These are phyloP conservation scores for Taphrorychus bicolor DNA, from an alignment of 2,888 invertebrate genomes.

Conservation along the genomic window DNA sequence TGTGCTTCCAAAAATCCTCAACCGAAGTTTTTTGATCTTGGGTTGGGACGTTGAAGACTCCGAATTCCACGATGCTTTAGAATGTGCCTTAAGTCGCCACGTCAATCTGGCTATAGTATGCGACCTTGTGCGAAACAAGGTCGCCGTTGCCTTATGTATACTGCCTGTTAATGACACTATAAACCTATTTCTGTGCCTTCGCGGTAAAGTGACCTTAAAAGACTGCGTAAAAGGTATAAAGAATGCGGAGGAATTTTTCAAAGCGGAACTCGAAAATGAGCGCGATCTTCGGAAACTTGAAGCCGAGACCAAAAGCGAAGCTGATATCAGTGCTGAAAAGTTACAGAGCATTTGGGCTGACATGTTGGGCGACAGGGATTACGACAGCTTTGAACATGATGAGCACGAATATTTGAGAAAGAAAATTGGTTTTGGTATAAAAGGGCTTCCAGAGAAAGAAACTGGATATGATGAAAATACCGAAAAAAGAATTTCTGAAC, in stretches of 20 bases:
- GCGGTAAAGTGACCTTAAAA: conserved; percentile 41
- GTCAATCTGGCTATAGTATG: conserved; percentile 13
- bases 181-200: conserved; percentile 44
- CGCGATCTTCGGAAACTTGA: conserved; percentile 36
- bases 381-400: conserved; percentile 62
- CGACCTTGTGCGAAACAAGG: conserved; percentile 39
- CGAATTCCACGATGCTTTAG: conserved; percentile 47
- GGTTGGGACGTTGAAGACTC: conserved; percentile 52
- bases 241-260: conserved; percentile 34
- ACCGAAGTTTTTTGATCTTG: conserved; percentile 46
- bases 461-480: conserved; percentile 56
- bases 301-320: conserved; percentile 24
- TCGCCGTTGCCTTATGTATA: conserved; percentile 45
- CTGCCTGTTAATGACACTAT: conserved; percentile 45
- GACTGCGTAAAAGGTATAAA: conserved; percentile 43
- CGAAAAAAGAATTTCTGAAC: conserved; percentile 45
- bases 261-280: conserved; percentile 42
- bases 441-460: conserved; percentile 62
- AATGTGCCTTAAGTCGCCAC: conserved; percentile 25
- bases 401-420: conserved; percentile 63
- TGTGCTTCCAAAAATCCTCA: conserved; percentile 44
- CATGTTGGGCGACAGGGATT: conserved; percentile 65
- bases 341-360: conserved; percentile 67
- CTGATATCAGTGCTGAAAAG: conserved; percentile 47
- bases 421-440: conserved; percentile 66